phyloP scores from a whole-genome alignment of 2,797 vertebrate genomes.

The Crax fasciolata region DNA sequence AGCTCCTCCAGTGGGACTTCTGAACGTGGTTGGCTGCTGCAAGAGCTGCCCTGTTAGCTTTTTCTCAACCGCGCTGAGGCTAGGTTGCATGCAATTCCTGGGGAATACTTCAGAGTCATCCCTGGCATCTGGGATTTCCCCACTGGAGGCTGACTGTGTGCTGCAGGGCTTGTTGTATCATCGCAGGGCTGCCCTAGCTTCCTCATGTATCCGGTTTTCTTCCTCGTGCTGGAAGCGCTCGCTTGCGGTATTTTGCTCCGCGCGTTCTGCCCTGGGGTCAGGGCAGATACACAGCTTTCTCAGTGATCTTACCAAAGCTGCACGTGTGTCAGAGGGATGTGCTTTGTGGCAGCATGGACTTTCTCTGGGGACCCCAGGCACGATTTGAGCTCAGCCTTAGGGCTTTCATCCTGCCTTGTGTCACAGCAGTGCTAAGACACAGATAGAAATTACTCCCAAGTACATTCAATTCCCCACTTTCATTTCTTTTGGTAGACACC shows the following conservation, averaged over 20 bases:
- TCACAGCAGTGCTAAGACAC: rapidly evolving
- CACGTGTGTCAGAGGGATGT: not conserved
- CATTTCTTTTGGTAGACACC: not conserved
- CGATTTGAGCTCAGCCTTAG: not conserved
- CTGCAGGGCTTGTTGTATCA: not conserved
- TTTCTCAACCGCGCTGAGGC: not conserved
- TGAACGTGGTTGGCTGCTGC: not conserved
- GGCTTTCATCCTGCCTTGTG: not conserved
- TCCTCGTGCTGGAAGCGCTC: not conserved
- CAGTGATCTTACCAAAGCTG: not conserved
- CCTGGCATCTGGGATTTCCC: slow-evolving; percentile 30
- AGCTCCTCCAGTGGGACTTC: not conserved
- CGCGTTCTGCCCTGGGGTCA: not conserved
- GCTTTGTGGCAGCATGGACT: not conserved
- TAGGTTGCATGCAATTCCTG: not conserved
- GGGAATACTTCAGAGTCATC: not conserved
- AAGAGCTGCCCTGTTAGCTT: not conserved
- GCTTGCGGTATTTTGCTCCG: not conserved
- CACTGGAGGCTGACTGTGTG: not conserved
- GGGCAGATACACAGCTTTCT: not conserved
- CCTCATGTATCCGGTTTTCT: rapidly evolving
- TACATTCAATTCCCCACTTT: not conserved
- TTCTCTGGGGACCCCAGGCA: rapidly evolving
- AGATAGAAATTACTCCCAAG: not conserved
- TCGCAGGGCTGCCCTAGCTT: not conserved